Conservation (phyloP, 2,797 vertebrate genomes). For the Pristis pectinata region DNA sequence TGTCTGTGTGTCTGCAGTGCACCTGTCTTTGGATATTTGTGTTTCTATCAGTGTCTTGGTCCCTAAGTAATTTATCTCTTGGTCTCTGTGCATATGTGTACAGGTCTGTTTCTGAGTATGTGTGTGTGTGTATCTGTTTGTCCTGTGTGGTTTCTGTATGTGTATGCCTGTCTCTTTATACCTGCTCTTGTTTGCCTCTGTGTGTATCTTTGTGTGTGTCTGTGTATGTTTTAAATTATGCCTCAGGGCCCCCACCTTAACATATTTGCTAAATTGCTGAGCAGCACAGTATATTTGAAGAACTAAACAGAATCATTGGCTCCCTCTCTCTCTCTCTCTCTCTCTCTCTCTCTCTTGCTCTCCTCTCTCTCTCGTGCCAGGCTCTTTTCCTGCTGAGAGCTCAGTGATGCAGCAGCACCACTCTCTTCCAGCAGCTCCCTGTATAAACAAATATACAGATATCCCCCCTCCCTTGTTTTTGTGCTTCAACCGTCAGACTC, state of each 20-base stretch:
- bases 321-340: neutral
- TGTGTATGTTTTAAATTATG: neutral
- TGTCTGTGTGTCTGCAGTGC: neutral
- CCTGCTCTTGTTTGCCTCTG: neutral
- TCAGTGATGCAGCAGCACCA: neutral
- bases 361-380: neutral
- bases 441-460: neutral
- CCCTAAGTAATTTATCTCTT: too few relatives aligned
- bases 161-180: neutral
- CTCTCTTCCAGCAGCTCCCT: neutral
- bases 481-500: neutral
- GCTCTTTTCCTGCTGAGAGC: neutral
- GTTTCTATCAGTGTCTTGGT: too few relatives aligned
- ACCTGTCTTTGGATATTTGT: too few relatives aligned
- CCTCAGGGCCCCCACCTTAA: neutral
- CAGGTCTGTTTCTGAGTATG: neutral
- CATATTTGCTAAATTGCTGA: slow-evolving; percentile 22
- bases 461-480: neutral
- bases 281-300: neutral
- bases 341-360: neutral
- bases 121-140: neutral
- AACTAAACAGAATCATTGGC: slow-evolving; percentile 22
- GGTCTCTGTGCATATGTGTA: neutral
- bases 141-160: neutral
- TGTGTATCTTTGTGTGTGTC: neutral